Evolutionary conservation across 2,113 vertebrate species (phyloP).

Genomic region (Xyrauchen texanus): DNA sequence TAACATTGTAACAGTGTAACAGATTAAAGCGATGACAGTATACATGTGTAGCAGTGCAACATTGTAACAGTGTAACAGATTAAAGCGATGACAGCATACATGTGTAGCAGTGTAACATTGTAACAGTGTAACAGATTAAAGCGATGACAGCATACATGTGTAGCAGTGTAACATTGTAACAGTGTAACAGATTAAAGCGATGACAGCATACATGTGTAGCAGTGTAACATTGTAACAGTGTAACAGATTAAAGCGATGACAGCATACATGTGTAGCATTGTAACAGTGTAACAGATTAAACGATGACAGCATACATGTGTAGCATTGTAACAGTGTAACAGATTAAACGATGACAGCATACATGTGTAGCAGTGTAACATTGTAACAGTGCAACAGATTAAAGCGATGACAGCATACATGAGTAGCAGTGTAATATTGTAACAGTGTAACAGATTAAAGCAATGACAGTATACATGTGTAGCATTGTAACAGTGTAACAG

Average conservation of each 20-base stretch:
- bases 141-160: too few relatives aligned
- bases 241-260: background rate
- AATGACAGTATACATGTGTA: background rate
- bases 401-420: too few relatives aligned
- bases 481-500: background rate
- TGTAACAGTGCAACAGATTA: background rate
- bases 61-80: background rate
- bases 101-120: background rate
- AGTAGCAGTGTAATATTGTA: background rate
- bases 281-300: background rate
- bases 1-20: background rate
- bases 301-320: background rate
- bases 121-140: background rate
- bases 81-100: too few relatives aligned
- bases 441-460: background rate
- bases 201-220: background rate
- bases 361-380: background rate
- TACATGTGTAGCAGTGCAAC: background rate
- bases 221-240: background rate
- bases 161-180: background rate
- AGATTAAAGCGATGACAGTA: too few relatives aligned
- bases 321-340: background rate
- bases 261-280: background rate
- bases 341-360: too few relatives aligned
- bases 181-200: background rate